Evolutionary conservation across 2,113 vertebrate genomes (phyloP).

Genomic region (Poicephalus gulielmi): DNA sequence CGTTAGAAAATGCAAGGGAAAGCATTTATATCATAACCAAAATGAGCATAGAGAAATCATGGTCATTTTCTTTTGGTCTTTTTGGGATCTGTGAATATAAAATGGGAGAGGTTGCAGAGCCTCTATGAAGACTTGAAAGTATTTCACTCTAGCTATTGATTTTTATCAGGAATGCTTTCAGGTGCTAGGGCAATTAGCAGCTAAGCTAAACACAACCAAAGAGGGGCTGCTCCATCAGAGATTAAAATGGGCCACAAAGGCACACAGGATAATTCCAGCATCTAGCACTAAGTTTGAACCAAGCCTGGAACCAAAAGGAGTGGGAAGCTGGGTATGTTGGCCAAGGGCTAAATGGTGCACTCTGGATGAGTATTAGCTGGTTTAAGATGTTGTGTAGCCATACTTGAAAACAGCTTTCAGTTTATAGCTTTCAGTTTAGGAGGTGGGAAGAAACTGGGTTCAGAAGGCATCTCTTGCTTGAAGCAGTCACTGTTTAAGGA

Average conservation of each 20-base stretch:
- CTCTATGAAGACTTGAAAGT: background rate
- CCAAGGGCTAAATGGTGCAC: background rate
- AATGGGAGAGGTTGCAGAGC: background rate
- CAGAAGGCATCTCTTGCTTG: background rate
- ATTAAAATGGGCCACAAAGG: background rate
- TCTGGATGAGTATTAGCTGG: accelerated
- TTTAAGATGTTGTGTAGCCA: background rate
- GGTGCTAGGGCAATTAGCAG: background rate
- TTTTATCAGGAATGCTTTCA: background rate
- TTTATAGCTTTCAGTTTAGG: background rate
- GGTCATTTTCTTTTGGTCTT: background rate
- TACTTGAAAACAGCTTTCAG: background rate
- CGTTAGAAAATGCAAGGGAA: background rate
- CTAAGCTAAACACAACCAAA: background rate
- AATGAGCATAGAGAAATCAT: background rate
- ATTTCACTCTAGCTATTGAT: background rate
- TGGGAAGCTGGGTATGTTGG: background rate
- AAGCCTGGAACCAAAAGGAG: background rate
- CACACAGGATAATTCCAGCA: background rate
- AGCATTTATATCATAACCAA: background rate
- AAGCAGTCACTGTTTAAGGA: background rate
- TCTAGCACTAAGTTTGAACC: background rate
- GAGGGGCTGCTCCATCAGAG: background rate
- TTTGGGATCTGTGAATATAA: background rate
- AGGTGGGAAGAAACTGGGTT: background rate